Evolutionary conservation across 2,113 vertebrate genomes (phyloP), one percentile per base, ranked within the genome.

Genomic region (Dasyornis broadbenti): DNA sequence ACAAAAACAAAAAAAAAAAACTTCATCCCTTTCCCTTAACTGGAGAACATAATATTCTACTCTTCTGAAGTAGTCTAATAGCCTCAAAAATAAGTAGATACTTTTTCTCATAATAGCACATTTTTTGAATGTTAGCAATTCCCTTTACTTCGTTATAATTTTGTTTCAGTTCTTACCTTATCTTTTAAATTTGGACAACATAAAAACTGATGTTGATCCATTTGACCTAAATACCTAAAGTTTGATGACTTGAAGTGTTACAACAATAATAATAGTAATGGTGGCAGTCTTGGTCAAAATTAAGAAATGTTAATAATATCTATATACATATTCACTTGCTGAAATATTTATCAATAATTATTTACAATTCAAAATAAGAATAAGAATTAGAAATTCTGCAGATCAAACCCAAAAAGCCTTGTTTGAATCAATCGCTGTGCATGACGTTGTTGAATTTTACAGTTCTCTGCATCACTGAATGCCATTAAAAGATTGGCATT

Each of bases 391-490:
- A 71, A 63, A 50, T 22, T 39, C 18, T 66, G 10, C 44, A 59
- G 42, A 33, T 39, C 4, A 64, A 65, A 73, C 3, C 6, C 9
- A 59, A 70, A 90, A 90, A 49, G 1, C 7, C 18, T 27, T 44
- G 8, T 47, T 84, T 61, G 5, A 80, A 60, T 91, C 50, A 54
- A 15, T 33, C 0, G 0, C 22, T 59, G 23, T n/a, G 18, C 11
- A 16, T 23, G 47, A 54, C n/a, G 24, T 10, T 63, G 28, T 24
- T 73, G 31, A 56, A 49, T 82, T 89, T 83, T 63, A 33, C 33
- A 73, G 6, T 5, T 63, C 30, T 70, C 17, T 81, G 44, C 27
- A 39, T 75, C 33, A 22, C 31, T 61, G 37, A 73, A 35, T 82
- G 31, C 13, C 40, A 50, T 85, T 92, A 52, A 79, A 78, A 81